Conservation (phyloP, 2,797 vertebrate species). For the Parambassis ranga region DNA sequence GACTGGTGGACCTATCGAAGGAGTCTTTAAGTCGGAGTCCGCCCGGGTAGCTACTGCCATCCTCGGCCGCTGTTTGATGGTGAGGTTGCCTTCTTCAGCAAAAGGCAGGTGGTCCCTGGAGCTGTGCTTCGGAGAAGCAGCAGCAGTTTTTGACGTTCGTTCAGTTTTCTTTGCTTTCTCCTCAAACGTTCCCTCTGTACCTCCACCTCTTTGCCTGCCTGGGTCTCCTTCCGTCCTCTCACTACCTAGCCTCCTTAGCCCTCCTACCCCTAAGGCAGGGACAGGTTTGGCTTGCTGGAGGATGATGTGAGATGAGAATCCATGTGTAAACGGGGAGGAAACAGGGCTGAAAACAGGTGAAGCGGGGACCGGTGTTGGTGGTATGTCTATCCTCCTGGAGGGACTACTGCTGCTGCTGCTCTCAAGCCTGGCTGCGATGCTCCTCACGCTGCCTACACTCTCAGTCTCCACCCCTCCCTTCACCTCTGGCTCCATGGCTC, state of each 20-base stretch:
- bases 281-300: conserved; percentile 55
- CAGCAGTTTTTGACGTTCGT: conserved; percentile 35
- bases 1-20: neutral
- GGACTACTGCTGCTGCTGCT: conserved; percentile 56
- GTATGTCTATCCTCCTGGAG: conserved; percentile 57
- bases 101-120: conserved; percentile 88
- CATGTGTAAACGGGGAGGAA: conserved; percentile 2
- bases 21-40: conserved; percentile 20
- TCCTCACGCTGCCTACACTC: conserved; percentile 72
- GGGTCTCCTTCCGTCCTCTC: conserved; percentile 73
- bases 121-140: conserved; percentile 77
- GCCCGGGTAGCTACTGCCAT: conserved; percentile 28
- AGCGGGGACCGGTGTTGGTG: conserved; percentile 25
- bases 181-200: conserved; percentile 24
- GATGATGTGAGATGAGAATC: conserved; percentile 13
- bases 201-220: conserved; percentile 36
- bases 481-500: neutral
- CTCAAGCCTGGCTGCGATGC: conserved; percentile 75
- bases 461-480: conserved; percentile 41
- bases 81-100: conserved; percentile 93
- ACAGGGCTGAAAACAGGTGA: conserved; percentile 36
- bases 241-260: conserved; percentile 78
- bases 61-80: conserved; percentile 93
- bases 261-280: conserved; percentile 53
- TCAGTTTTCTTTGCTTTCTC: conserved; percentile 44